Base-by-base conservation (phyloP, 2,797 vertebrate species). In the Sciurus vulgaris region DNA sequence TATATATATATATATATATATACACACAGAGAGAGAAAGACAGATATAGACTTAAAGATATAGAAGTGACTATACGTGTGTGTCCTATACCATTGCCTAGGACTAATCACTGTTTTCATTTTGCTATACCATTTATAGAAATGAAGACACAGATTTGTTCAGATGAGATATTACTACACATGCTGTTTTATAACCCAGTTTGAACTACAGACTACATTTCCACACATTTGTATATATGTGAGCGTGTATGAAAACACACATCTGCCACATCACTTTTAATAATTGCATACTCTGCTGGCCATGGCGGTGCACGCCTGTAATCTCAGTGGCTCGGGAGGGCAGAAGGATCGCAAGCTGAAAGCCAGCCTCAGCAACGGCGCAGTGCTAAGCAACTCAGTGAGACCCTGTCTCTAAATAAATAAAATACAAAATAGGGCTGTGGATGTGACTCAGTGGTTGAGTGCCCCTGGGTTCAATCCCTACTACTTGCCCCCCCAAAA, bases 141-240 rank as follows among this genome's bases (percentile, higher is more conserved):
- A 90, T 77, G 11, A 69, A 65, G 38, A 41, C 5, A 24, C 38
- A 73, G 22, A 59, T 20, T 59, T 90, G 76, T 35, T 38, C 7
- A 84, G 87, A 73, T 86, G 51, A 93, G 54, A 65, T 87, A 90
- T 91, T 89, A 59, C 28, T 77, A 88, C 3, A 78, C 3, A 30
- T 22, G 69, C 28, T 54, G 20, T 79, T 56, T 89, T 67, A 74
- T 82, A 86, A 87, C 28, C 54, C 18, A 30, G 5, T 84, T 54
- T 84, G 63, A 81, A 86, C 56, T 54, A 56, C n/a, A 86, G 49
- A 49, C 10, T 13, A 30, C 9, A 7, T 56, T 56, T 30, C 2
- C 10, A 35, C 38, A 35, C 38, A n/a, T 30, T 17, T 77, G 51
- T 11, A 2, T 7, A 11, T 67, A n/a, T 59, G 7, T 14, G 20